Evolutionary conservation across 2,888 invertebrate species (phyloP), one percentile per base, ranked within the genome.

Genomic region (Limnephilus rhombicus): DNA sequence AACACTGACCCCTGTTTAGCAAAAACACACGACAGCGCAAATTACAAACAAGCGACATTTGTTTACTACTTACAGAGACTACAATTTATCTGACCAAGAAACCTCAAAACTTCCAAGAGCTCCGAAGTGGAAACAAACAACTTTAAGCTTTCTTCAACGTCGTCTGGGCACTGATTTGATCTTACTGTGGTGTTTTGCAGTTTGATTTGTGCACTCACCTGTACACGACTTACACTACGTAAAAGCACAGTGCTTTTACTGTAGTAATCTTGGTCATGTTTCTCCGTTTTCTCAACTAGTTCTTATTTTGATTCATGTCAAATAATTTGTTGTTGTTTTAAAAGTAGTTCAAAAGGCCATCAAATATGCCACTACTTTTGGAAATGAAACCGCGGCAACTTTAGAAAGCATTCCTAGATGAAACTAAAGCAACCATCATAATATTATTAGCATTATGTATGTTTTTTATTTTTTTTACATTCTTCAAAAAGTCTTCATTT

Each of bases 1-100:
- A 94, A 95, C 94, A 94, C 94, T 94, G 94, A 94, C 95, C 94
- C 95, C 95, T 95, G 95, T 95, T 96, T 96, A 96, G 95, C 95
- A 95, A 95, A 95, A 68, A n/a, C 68, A 68, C 24, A 68, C 68
- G 68, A 68, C 24, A 68, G 24, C 68, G 24, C n/a, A n/a, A 24
- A 9, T n/a, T 24, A 68, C 24, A 68, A 68, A 68, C n/a, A 68
- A 68, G 68, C 68, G 24, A 68, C 68, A 68, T 24, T 68, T 24
- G 24, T 68, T 68, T 24, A 68, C 24, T 68, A 68, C 68, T 68
- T 24, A 9, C 68, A n/a, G 68, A 68, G 68, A 4, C 68, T 68
- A 68, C 5, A 68, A 24, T 68, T 68, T 68, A 68, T 68, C 68
- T 68, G 68, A 68, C 68, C 68, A 68, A 68, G 68, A 68, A 24